phyloP scores from a whole-genome alignment of 1,140 invertebrate species.

The Aphis craccivora region DNA sequence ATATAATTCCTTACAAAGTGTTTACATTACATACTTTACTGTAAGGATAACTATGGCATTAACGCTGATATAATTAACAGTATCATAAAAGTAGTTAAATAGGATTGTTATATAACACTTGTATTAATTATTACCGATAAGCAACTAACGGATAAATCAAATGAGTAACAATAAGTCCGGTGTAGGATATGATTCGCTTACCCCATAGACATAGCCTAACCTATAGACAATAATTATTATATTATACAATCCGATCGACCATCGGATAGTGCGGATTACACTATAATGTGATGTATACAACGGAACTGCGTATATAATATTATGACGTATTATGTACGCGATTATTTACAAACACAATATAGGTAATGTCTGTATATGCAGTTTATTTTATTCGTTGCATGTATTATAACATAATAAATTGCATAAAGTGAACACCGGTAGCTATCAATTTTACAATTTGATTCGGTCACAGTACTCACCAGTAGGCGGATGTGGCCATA shows the following conservation, averaged over 20 bases:
- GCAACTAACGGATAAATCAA: too few relatives aligned
- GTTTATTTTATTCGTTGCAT: background rate
- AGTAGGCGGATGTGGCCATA: constrained; percentile 6
- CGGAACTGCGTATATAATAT: background rate
- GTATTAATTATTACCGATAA: background rate
- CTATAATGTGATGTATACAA: too few relatives aligned
- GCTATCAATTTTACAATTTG: constrained; percentile 32
- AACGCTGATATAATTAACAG: background rate
- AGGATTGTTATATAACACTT: background rate
- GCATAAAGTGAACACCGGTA: background rate
- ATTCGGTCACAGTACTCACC: background rate
- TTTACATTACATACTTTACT: background rate
- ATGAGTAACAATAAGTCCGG: background rate
- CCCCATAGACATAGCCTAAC: too few relatives aligned
- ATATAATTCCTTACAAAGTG: background rate
- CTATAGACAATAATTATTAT: too few relatives aligned
- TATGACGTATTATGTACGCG: background rate
- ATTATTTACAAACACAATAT: background rate
- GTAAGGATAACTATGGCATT: background rate
- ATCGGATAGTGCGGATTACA: background rate
- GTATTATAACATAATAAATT: background rate
- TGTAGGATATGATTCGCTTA: background rate
- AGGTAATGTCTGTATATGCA: background rate
- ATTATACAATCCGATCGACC: too few relatives aligned
- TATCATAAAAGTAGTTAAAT: background rate